Conservation (phyloP, 1,140 invertebrate genomes). For the Aphidius gifuensis region DNA sequence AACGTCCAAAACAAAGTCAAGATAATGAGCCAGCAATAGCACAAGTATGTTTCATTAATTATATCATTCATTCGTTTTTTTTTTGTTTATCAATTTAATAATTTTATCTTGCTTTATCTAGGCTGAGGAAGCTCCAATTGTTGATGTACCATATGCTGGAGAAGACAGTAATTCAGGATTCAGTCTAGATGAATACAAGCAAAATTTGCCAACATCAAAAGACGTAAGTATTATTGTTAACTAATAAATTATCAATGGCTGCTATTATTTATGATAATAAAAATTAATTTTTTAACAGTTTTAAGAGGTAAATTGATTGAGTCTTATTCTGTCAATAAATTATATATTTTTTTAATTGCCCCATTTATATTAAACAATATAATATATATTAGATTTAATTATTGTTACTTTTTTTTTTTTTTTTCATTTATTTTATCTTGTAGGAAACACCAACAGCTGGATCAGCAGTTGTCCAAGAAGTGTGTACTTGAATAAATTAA, state of each 20-base stretch:
- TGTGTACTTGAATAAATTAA: slow-evolving; percentile 46
- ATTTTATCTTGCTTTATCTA: slow-evolving; percentile 26
- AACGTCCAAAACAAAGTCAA: slow-evolving; percentile 31
- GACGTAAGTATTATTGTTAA: slow-evolving; percentile 42
- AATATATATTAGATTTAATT: too few species aligned
- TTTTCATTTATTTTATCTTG: slow-evolving; percentile 16
- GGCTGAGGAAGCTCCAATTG: slow-evolving; percentile 40
- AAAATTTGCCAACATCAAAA: slow-evolving; percentile 39
- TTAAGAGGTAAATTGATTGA: too few species aligned
- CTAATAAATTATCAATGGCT: too few species aligned
- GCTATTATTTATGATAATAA: neutral
- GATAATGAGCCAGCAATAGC: slow-evolving; percentile 39
- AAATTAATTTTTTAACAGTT: too few species aligned
- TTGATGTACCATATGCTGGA: slow-evolving; percentile 38
- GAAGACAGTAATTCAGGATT: slow-evolving; percentile 50
- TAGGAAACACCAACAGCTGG: slow-evolving; percentile 35
- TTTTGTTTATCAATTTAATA: neutral
- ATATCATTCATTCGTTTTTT: neutral
- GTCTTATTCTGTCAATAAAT: too few species aligned
- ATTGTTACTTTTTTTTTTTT: too few species aligned
- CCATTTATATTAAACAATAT: too few species aligned
- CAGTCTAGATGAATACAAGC: slow-evolving; percentile 48
- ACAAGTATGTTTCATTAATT: slow-evolving; percentile 26
- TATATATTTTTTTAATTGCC: too few species aligned
- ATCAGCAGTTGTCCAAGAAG: slow-evolving; percentile 44